These are phyloP conservation scores for Meghimatium bilineatum DNA, from an alignment of 2,888 invertebrate genomes.

Conservation along the genomic window DNA sequence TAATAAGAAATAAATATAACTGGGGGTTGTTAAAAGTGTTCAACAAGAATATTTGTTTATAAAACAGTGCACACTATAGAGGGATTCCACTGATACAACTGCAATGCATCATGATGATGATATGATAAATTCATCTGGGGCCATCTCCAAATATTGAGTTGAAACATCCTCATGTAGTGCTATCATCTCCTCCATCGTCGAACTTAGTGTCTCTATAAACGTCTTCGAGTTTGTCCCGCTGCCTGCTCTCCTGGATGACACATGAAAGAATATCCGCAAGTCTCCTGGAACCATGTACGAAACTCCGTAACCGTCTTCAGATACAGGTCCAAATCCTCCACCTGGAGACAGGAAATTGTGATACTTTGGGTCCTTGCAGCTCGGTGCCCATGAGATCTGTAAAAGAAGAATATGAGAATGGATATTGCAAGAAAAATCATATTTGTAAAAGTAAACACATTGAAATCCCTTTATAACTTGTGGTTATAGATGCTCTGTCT, in stretches of 20 bases:
- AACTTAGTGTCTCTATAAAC: slow-evolving; percentile 76
- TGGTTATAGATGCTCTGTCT: too few species aligned
- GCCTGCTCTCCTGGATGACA: slow-evolving; percentile 78
- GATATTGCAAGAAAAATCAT: too few species aligned
- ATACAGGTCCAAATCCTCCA: slow-evolving; percentile 79
- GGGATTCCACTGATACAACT: too few species aligned
- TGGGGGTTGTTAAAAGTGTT: too few species aligned
- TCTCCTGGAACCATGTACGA: slow-evolving; percentile 79
- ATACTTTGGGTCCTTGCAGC: slow-evolving; percentile 36
- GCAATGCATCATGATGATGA: too few species aligned
- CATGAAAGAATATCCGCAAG: slow-evolving; percentile 78
- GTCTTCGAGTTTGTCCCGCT: slow-evolving; percentile 75
- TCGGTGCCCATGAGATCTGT: slow-evolving; percentile 45
- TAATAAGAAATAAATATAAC: too few species aligned
- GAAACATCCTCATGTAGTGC: neutral
- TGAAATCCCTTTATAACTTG: too few species aligned
- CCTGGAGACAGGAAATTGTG: slow-evolving; percentile 78
- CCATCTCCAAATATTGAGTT: neutral
- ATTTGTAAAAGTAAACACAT: too few species aligned
- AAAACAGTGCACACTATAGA: too few species aligned
- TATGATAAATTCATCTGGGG: too few species aligned
- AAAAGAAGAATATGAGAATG: too few species aligned
- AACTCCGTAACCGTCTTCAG: slow-evolving; percentile 79
- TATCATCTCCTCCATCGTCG: slow-evolving; percentile 75
- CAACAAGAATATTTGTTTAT: too few species aligned